Evolutionary conservation across 2,888 invertebrate genomes (phyloP), one percentile per base, ranked within the genome.

Genomic region (Gnatocerus cornutus): DNA sequence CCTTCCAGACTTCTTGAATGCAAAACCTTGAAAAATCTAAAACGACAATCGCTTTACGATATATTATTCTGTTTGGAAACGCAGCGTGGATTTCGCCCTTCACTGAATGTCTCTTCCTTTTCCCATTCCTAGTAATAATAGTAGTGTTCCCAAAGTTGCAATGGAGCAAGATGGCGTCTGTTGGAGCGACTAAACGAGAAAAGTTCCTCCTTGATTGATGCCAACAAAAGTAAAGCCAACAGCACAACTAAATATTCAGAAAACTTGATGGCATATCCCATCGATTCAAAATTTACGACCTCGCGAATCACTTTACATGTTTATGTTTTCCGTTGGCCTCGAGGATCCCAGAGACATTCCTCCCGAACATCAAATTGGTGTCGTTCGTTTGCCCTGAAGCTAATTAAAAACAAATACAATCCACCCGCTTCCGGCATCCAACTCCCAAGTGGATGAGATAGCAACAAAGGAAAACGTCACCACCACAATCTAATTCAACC

Each of bases 341-440:
- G 5, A 52, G 52, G 13, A 52, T 33, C n/a, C 12, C 30, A 27
- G 16, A 46, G 21, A 46, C 21, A 21, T 52, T 48, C 52, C 30
- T 52, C 13, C 29, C 41, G 41, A 41, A 41, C 41, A 13, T 63
- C 63, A 63, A 63, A 63, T 39, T 63, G 14, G 45, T 63, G 43
- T 63, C 63, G 29, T 63, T 52, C 53, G 43, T 53, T 30, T 29
- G 30, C 41, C 61, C 61, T 21, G 12, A 13, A 52, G 63, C 63
- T 63, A 63, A 63, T 63, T 63, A 63, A 63, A 63, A 63, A 53
- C 63, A 63, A 63, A 63, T 63, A 63, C 41, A 63, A 63, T 43
- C 63, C 53, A 14, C 29, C 43, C 43, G 43, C 45, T 53, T 9
- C 41, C 30, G 14, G 53, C 30, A 16, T n/a, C 45, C 39, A 10